These are phyloP conservation scores for Amorpha juglandis DNA, from an alignment of 2,888 invertebrate species.

Conservation along the genomic window DNA sequence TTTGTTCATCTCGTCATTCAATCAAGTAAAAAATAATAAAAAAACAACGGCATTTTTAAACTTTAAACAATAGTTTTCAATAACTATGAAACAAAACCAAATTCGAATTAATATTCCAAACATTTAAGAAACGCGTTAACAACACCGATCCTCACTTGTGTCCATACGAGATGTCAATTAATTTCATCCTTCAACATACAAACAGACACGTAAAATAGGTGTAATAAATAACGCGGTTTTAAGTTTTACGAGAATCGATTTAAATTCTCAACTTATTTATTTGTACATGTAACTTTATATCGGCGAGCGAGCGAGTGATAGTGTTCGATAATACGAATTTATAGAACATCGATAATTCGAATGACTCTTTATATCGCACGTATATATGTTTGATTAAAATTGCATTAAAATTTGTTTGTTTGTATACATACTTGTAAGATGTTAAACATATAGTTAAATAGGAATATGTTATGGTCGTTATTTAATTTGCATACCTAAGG, in stretches of 20 bases:
- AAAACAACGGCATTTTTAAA: too few relatives aligned
- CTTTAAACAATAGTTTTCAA: too few relatives aligned
- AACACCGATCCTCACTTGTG: not conserved
- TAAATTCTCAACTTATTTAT: slow-evolving; percentile 41
- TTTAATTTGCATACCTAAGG: too few relatives aligned
- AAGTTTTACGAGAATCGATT: slow-evolving; percentile 35
- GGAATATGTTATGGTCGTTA: too few relatives aligned
- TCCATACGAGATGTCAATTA: slow-evolving; percentile 20
- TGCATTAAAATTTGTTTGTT: too few relatives aligned
- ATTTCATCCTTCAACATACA: slow-evolving; percentile 12
- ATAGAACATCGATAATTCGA: slow-evolving; percentile 1
- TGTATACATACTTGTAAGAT: too few relatives aligned
- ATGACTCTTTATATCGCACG: not conserved
- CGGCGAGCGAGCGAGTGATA: slow-evolving; percentile 29
- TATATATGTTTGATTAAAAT: too few relatives aligned
- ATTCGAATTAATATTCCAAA: not conserved
- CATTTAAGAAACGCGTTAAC: not conserved
- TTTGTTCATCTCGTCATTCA: too few relatives aligned
- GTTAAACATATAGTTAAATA: too few relatives aligned
- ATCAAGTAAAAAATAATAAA: too few relatives aligned
- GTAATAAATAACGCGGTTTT: slow-evolving; percentile 27
- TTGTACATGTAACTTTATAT: slow-evolving; percentile 40
- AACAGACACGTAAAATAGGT: slow-evolving; percentile 6
- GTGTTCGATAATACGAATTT: not conserved
- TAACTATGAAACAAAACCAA: not conserved